phyloP scores from a whole-genome alignment of 2,113 vertebrate species.

The Rattus rattus region DNA sequence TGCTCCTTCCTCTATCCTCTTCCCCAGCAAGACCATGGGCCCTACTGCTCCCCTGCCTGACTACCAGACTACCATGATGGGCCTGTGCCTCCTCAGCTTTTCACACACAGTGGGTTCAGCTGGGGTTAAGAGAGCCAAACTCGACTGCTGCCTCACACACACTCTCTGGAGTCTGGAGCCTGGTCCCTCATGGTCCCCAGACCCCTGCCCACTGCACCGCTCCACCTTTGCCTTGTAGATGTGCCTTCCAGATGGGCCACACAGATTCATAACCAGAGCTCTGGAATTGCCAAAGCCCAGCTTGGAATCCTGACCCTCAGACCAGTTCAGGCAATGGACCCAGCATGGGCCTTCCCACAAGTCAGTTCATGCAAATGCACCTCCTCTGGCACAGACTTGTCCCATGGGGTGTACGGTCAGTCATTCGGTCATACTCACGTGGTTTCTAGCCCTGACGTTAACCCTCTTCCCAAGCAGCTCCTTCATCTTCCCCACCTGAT shows the following conservation, averaged over 20 bases:
- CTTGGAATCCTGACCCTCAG: not conserved
- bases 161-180: not conserved
- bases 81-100: not conserved
- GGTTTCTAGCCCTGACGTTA: conserved; percentile 91
- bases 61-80: not conserved
- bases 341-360: not conserved
- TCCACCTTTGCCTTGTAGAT: not conserved
- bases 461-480: conserved; percentile 91
- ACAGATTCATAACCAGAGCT: not conserved
- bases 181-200: not conserved
- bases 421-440: conserved; percentile 74
- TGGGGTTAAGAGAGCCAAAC: not conserved
- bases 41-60: not conserved
- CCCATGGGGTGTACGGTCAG: fast-evolving
- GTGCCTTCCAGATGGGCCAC: not conserved
- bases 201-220: not conserved
- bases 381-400: not conserved
- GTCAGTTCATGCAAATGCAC: not conserved
- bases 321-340: no score
- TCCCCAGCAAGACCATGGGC: not conserved
- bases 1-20: not conserved
- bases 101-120: not conserved
- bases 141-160: not conserved
- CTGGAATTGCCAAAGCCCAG: not conserved
- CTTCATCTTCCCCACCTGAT: conserved; percentile 87